Evolutionary conservation across 37 sponge, comb jelly and placozoan species (phyloP), one percentile per base, ranked within the genome.

Genomic region (Aplysina aerophoba): DNA sequence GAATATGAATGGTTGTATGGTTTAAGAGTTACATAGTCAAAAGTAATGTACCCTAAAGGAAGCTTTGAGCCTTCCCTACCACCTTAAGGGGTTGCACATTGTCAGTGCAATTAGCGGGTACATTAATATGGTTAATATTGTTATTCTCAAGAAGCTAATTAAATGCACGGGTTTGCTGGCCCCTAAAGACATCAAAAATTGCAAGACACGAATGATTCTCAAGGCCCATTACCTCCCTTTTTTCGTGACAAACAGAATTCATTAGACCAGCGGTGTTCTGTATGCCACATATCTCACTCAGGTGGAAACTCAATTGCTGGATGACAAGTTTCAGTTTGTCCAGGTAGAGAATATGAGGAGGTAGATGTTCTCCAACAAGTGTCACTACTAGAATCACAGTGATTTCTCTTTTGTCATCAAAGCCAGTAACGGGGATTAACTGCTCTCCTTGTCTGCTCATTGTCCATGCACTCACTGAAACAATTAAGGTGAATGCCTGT

Each of bases 331-430:
- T 30, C n/a, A n/a, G 85, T 87, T 68, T 87, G 86, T 41, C 87
- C 91, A n/a, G 65, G 50, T 85, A 90, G 20, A 90, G 73, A 2
- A 86, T 15, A 39, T 90, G 91, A 17, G 55, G 6, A 28, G 91
- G 91, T 19, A 90, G 81, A 34, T 63, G 72, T 37, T 85, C 39
- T 19, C 91, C 91, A 25, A 35, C 34, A 61, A 83, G 31, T 15
- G 84, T 86, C 11, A 69, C 86, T 55, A 80, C 81, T 24, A 90
- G 53, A 4, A 90, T 84, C 65, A 61, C 87, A 34, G 91, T 90
- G 38, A 90, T 90, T 57, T 87, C 61, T 22, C 84, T 72, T 79
- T 90, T 90, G 50, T 90, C 91, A 75, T 90, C 87, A 34, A 28
- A 57, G 38, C 69, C 77, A 73, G 55, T 67, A 17, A 90, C 63